Base-by-base conservation (phyloP, 2,113 vertebrate genomes). In the Salvelinus namaycush region DNA sequence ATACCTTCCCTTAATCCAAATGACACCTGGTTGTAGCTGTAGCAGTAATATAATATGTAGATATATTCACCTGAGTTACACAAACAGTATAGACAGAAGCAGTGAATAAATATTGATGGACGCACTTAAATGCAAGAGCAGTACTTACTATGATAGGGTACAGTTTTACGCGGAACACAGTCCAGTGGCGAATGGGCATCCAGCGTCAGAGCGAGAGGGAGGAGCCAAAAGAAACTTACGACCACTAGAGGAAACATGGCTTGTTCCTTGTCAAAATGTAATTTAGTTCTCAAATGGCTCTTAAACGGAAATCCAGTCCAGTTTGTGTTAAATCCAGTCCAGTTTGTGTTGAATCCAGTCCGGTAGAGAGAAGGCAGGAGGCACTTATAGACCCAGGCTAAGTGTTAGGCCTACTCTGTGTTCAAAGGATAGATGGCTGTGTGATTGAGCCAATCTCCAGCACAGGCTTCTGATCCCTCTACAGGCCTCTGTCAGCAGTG, bases 131-230 rank as follows among this genome's bases (percentile, higher is more conserved):
- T 54, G 51, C 3, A 54, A 18, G 16, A 54, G 51, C 13, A 54
- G 51, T 18, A 54, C 93, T 94, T 79, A 94, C 93, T 73, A 0
- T 83, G 73, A 79, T 88, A 89, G 27, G 84, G 76, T 24, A 93
- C 79, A 29, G 76, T 88, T 87, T 84, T 92, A 27, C 92, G 90
- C 1, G 92, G 87, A 34, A 83, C 26, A 31, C 71, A 62, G 76
- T 78, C 60, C 22, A 71, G 62, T 1, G 83, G 76, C 1, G 73
- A 77, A 68, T 80, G 74, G 14, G 82, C 72, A 4, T 80, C 76
- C 18, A 83, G 79, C 12, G 59, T 76, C 72, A 79, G 76, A 34
- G 83, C 78, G 79, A 81, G 69, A 20, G 84, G 77, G 26, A 87
- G 81, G 76, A 89, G 80, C 81, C 89, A 86, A 68, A 88, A 78